phyloP scores from a whole-genome alignment of 92 coral and sea anemone species.

The Zoanthus sociatus region DNA sequence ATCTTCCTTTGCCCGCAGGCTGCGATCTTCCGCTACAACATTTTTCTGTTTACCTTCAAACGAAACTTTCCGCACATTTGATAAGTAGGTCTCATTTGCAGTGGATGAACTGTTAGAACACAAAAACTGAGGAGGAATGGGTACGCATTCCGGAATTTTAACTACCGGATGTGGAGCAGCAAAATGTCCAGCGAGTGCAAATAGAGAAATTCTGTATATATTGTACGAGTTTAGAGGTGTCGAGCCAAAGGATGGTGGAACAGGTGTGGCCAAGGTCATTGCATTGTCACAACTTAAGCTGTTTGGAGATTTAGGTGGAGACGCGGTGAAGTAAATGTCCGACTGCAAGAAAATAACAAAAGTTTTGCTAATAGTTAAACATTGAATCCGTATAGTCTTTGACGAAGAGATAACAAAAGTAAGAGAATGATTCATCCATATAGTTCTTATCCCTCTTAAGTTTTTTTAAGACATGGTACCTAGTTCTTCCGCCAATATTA shows the following conservation, averaged over 20 bases:
- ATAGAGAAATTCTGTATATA: slow-evolving; percentile 75
- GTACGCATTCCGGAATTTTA: slow-evolving; percentile 56
- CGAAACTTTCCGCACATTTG: slow-evolving; percentile 33
- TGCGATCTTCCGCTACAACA: background rate
- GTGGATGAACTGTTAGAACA: background rate
- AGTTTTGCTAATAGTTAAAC: background rate
- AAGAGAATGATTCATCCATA: no score
- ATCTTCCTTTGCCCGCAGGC: background rate
- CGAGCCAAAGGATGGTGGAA: slow-evolving; percentile 61
- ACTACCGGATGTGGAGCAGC: slow-evolving; percentile 72
- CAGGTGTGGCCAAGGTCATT: slow-evolving; percentile 2
- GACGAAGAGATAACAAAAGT: background rate
- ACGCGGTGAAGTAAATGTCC: slow-evolving; percentile 93
- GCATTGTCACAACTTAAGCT: slow-evolving; percentile 42
- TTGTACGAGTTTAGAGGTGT: slow-evolving; percentile 54
- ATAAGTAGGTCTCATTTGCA: slow-evolving; percentile 7
- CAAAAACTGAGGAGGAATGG: slow-evolving; percentile 54
- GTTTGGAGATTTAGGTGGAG: slow-evolving; percentile 74
- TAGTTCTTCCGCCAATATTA: no score
- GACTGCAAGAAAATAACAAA: slow-evolving; percentile 56
- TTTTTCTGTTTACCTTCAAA: slow-evolving; percentile 32
- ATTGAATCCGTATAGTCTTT: background rate
- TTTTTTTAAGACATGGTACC: no score
- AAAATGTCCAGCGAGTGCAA: slow-evolving; percentile 86
- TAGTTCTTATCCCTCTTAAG: no score